Base-by-base conservation (phyloP, 2,113 vertebrate genomes). In the Sylvilagus bachmani region DNA sequence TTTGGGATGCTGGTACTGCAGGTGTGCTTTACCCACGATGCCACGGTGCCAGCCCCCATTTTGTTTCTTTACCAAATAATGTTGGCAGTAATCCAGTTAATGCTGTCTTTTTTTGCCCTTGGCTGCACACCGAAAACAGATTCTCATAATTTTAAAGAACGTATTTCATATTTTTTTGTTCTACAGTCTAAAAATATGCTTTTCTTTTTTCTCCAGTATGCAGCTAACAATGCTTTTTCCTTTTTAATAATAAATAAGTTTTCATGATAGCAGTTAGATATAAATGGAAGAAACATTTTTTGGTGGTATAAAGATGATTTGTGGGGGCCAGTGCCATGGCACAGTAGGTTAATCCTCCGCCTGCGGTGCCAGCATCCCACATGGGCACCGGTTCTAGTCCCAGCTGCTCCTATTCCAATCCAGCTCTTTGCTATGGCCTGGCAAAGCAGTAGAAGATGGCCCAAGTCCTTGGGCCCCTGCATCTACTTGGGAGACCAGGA, bases 281-380 rank as follows among this genome's bases (percentile, higher is more conserved):
- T 51, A 94, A 90, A 51, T 75, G 53, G 71, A 82, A 93, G 44
- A 82, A 91, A 14, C 25, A 51, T 58, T 79, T 81, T 24, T 86
- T 91, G 38, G 21, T 84, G 44, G 38, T 85, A 11, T 75, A 49
- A 84, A 44, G 44, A 44, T 44, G 44, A 44, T 44, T 44, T 44
- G 44, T 44, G 44, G 44, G 44, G 44, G 44, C 44, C 44, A 6
- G 44, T 44, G 44, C 44, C 44, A 44, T 44, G 44, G 44, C 44
- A 44, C 44, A 44, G 44, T 44, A 44, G 44, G 44, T 44, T 44
- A 44, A 44, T 44, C 44, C 44, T 44, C 44, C 44, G 44, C 44
- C 44, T 44, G 44, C 44, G 7, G 44, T 7, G 44, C 44, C 44
- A 44, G 44, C 44, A 7, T 44, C 44, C 7, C 44, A 44, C 7